phyloP scores from a whole-genome alignment of 2,888 invertebrate species.

The Leptarthrus brevirostris region DNA sequence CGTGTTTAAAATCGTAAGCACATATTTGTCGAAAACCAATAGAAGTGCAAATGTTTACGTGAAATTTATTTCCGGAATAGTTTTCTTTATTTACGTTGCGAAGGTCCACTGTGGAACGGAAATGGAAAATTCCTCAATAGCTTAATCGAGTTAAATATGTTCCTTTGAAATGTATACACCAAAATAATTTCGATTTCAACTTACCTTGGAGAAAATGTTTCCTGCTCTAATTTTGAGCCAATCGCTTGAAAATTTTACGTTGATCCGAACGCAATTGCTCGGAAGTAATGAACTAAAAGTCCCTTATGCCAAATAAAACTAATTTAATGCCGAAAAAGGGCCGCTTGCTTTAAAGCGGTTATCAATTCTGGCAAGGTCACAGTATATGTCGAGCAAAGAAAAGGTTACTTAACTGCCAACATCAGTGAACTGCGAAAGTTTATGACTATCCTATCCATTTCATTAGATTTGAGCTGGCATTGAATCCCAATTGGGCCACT shows the following conservation, averaged over 20 bases:
- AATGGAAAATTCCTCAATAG: too few species aligned
- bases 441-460: neutral
- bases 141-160: too few species aligned
- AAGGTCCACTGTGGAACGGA: too few species aligned
- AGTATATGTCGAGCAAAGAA: neutral
- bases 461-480: neutral
- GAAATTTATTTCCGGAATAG: too few species aligned
- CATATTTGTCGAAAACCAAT: too few species aligned
- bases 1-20: too few species aligned
- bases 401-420: conserved; percentile 13
- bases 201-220: too few species aligned
- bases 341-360: neutral
- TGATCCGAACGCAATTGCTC: conserved; percentile 7
- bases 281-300: conserved; percentile 29
- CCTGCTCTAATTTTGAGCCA: neutral
- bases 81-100: too few species aligned
- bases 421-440: conserved; percentile 19
- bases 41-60: too few species aligned
- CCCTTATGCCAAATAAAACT: conserved; percentile 44
- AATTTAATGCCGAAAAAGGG: conserved; percentile 32
- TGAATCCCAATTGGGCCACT: neutral
- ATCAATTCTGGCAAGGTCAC: conserved; percentile 11
- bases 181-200: too few species aligned
- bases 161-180: too few species aligned
- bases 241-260: conserved; percentile 32